Base-by-base conservation (phyloP, 2,888 invertebrate genomes). In the Dasysyrphus albostriatus region DNA sequence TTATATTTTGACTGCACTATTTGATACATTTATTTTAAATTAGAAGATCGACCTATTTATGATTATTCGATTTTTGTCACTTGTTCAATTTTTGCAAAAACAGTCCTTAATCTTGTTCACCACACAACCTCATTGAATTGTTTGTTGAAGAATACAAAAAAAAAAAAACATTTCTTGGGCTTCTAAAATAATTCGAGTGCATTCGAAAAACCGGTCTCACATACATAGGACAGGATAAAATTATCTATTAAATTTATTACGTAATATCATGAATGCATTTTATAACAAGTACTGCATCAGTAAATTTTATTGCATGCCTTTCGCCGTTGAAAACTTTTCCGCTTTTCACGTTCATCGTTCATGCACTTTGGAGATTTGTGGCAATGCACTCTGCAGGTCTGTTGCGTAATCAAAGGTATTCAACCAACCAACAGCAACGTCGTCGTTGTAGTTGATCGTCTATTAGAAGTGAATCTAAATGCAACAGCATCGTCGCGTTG, bases 301-400 rank as follows among this genome's bases (percentile, higher is more conserved):
- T 61, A 37, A 44, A 73, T n/a, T 77, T 76, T 67, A 61, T 76
- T 47, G 47, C 67, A 81, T 67, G 84, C 72, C 84, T 85, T 85
- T 77, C 76, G 72, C 76, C 76, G 76, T 80, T 81, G 83, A 90
- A 92, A 91, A 91, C 89, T 91, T 92, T 92, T 92, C 92, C 92
- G 91, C 91, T 92, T 92, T 92, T 92, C 92, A 92, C 91, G 92
- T 92, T 92, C 92, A 92, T 92, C 91, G 92, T 81, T 74, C 85
- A 85, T 81, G 83, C 74, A 74, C 79, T 80, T 76, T 67, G 72
- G 24, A 58, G 72, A 67, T 67, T 84, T 75, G 77, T 82, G 78
- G 87, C 73, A 78, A 75, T 87, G 77, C 72, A 87, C 77, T 82
- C 85, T 54, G 81, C 61, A 61, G 51, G 42, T 54, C 16, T 69